Evolutionary conservation across 2,797 vertebrate genomes (phyloP), one percentile per base, ranked within the genome.

Genomic region (Enteromius paludinosus): DNA sequence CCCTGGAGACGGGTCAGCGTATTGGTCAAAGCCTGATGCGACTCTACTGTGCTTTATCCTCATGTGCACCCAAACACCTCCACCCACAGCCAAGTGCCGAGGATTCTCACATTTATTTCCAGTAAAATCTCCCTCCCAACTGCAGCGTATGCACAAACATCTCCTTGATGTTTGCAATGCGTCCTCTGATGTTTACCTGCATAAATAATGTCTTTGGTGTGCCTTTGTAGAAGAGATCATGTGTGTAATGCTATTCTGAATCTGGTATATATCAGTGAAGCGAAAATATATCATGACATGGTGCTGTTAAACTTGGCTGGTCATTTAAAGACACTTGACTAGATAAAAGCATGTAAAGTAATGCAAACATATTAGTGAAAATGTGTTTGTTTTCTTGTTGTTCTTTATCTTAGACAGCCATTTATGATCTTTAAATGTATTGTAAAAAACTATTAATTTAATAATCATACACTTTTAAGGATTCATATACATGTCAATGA

Each of bases 1-100:
- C 93, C 93, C 94, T 82, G 85, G 92, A 90, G 92, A 93, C 86
- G 89, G 92, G 90, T 93, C 91, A 92, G 90, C 89, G 87, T 90
- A 88, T 90, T 93, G 93, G 92, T 93, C 91, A 94, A 90, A 93
- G 91, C 90, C 90, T 90, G 90, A 89, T 90, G 88, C 88, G 86
- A 89, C 54, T 68, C 87, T 90, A 65, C 90, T 90, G 90, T 91
- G 90, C 90, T 89, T 86, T 85, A 89, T 86, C 78, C 83, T 79
- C 70, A 75, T 62, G 69, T 83, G 84, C 80, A 71, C 59, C 70
- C 59, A 20, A 68, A 41, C 75, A 73, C 64, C 87, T 89, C 89
- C 90, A 89, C 62, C 84, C 71, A 76, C 71, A 45, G 23, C 79
- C 83, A 28, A 65, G 52, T 54, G 61, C 73, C 59, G 73, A 77